A percentile compares a stretch with the other conserved stretches of the same genome.
Evolutionary conservation across 1,140 invertebrate species (phyloP).

Genomic region (Scaptomyza pallida): DNA sequence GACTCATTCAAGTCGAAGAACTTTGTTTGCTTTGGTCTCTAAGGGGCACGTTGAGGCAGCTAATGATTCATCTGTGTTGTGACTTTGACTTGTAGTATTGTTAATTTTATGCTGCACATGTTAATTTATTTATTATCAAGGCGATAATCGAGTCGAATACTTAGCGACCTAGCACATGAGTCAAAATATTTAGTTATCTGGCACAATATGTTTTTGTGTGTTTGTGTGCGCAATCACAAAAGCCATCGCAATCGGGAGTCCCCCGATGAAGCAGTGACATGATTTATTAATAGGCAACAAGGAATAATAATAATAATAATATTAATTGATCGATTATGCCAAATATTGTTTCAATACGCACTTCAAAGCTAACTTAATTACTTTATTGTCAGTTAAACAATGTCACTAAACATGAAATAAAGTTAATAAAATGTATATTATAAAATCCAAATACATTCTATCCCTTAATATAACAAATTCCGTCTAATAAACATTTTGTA

Average conservation of each 20-base stretch:
- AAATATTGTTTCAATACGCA: not conserved
- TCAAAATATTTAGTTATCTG: slow-evolving; percentile 23
- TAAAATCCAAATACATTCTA: too few relatives aligned
- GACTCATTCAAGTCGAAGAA: slow-evolving; percentile 9
- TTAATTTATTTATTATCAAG: slow-evolving; percentile 24
- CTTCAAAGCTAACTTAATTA: slow-evolving; percentile 7
- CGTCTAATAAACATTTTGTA: too few relatives aligned
- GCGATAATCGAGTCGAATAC: not conserved
- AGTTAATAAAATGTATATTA: too few relatives aligned
- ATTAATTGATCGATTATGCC: slow-evolving; percentile 21
- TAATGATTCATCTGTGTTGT: slow-evolving; percentile 13
- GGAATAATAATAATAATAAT: slow-evolving; percentile 8
- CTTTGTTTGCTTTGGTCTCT: not conserved
- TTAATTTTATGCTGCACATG: not conserved
- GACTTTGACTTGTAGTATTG: not conserved
- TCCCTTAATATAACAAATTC: too few relatives aligned
- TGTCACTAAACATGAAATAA: not conserved
- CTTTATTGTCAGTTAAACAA: slow-evolving; percentile 1
- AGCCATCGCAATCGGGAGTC: slow-evolving; percentile 50
- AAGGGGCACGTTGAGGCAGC: not conserved
- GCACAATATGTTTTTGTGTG: not conserved
- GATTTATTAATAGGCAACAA: slow-evolving; percentile 28
- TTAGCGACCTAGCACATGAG: slow-evolving; percentile 1
- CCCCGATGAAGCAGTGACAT: slow-evolving; percentile 44
- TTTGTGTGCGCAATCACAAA: slow-evolving; percentile 3